These are phyloP conservation scores for Trypoxylon attenuatum DNA, from an alignment of 2,888 invertebrate genomes.

Conservation along the genomic window DNA sequence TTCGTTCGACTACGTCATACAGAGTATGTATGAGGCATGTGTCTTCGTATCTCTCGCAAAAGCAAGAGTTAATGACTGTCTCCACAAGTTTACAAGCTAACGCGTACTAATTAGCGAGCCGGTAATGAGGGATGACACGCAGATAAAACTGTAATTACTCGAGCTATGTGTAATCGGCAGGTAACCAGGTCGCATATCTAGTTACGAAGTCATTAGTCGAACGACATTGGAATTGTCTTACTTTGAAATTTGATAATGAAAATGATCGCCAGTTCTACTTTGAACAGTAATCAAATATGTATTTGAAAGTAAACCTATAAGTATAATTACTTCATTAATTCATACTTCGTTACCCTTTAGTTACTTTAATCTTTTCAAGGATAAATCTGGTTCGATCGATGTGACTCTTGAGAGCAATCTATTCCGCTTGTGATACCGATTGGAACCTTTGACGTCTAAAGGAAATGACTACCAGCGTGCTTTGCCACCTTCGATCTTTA, in stretches of 20 bases:
- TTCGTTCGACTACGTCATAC: too few relatives aligned
- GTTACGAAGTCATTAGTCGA: not conserved
- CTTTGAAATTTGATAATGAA: too few relatives aligned
- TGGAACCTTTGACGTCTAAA: not conserved
- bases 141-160: constrained; percentile 11
- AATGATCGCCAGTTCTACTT: too few relatives aligned
- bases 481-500: constrained; percentile 13
- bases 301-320: too few relatives aligned
- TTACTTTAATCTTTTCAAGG: too few relatives aligned
- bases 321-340: too few relatives aligned
- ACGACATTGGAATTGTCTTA: too few relatives aligned
- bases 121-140: constrained; percentile 17
- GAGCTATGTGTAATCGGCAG: not conserved
- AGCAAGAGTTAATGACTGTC: constrained; percentile 14
- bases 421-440: not conserved
- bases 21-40: too few relatives aligned
- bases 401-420: constrained; percentile 1
- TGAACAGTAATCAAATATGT: too few relatives aligned
- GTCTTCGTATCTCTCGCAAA: constrained; percentile 4
- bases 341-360: too few relatives aligned
- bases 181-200: not conserved
- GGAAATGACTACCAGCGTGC: constrained; percentile 12
- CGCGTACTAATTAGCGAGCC: constrained; percentile 18
- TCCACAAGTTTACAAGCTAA: not conserved
- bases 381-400: not conserved